Conservation (phyloP, 2,797 vertebrate species). For the Danio choprae region DNA sequence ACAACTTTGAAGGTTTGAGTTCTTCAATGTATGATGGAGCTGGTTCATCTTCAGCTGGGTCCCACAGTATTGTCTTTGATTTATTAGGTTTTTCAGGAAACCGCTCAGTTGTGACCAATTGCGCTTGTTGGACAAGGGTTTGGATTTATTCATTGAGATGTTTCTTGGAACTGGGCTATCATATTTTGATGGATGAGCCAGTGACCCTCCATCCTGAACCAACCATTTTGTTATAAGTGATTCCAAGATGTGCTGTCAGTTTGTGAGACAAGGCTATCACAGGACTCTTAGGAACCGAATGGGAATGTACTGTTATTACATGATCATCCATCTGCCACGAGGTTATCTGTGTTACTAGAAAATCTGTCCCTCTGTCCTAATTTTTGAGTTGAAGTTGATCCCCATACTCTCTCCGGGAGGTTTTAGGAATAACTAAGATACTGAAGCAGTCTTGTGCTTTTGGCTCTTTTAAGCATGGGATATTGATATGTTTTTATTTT, state of each 20-base stretch:
- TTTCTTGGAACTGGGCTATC: constrained; percentile 44
- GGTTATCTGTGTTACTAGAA: background rate
- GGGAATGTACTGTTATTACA: constrained; percentile 20
- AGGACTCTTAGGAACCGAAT: constrained; percentile 8
- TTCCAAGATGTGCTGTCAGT: constrained; percentile 28
- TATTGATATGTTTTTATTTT: no score
- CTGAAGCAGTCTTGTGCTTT: no score
- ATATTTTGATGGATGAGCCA: constrained; percentile 36
- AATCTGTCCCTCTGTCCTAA: background rate
- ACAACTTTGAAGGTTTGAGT: constrained; percentile 25
- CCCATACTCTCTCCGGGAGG: background rate
- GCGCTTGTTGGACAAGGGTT: constrained; percentile 34
- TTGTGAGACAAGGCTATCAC: background rate
- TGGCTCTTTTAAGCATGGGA: no score
- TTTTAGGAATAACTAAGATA: background rate
- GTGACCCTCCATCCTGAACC: background rate
- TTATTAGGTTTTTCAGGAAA: constrained; percentile 37
- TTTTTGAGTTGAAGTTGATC: background rate
- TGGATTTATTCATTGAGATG: constrained; percentile 50
- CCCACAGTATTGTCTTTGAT: constrained; percentile 30
- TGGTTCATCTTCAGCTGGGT: constrained; percentile 24
- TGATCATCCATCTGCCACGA: constrained; percentile 24
- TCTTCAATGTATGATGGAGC: constrained; percentile 26
- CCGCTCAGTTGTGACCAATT: constrained; percentile 31
- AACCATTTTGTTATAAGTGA: constrained; percentile 31